These are phyloP conservation scores for Glandiceps talaboti DNA, from an alignment of 53 echinoderm and acorn worm species.

Conservation along the genomic window DNA sequence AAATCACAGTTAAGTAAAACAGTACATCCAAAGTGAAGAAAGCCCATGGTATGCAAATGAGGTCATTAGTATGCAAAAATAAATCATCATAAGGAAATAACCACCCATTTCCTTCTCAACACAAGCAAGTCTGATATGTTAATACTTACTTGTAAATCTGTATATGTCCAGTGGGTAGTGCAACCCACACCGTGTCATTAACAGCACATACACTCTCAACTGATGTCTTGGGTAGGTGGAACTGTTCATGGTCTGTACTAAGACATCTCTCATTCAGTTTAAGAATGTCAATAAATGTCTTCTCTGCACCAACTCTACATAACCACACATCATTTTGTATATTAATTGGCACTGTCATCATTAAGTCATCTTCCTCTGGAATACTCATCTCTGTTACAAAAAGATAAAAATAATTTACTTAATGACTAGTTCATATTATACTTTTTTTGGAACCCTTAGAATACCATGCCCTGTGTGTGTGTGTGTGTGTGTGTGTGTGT, in stretches of 20 bases:
- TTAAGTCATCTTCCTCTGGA: neutral
- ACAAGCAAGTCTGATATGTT: too few relatives aligned
- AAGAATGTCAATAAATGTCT: conserved; percentile 38
- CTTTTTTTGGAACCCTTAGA: too few relatives aligned
- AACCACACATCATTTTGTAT: neutral
- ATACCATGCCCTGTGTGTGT: too few relatives aligned
- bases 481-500: too few relatives aligned
- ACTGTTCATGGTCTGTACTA: conserved; percentile 42
- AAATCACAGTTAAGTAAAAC: too few relatives aligned
- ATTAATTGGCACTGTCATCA: neutral
- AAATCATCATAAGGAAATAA: too few relatives aligned
- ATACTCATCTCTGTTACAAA: neutral
- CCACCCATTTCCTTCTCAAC: too few relatives aligned
- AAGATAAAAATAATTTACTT: too few relatives aligned
- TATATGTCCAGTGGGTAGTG: conserved; percentile 45
- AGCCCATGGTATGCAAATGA: too few relatives aligned
- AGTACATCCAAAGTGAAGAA: too few relatives aligned
- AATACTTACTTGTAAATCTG: conserved; percentile 72
- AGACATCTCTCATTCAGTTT: conserved; percentile 59
- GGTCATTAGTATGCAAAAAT: too few relatives aligned
- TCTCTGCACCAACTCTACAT: conserved; percentile 2
- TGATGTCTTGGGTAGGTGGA: conserved; percentile 35
- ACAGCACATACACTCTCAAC: conserved; percentile 82
- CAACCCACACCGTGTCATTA: conserved; percentile 71
- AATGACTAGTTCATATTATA: too few relatives aligned